Base-by-base conservation (phyloP, 2,797 vertebrate genomes). In the Myiotriccus ornatus region DNA sequence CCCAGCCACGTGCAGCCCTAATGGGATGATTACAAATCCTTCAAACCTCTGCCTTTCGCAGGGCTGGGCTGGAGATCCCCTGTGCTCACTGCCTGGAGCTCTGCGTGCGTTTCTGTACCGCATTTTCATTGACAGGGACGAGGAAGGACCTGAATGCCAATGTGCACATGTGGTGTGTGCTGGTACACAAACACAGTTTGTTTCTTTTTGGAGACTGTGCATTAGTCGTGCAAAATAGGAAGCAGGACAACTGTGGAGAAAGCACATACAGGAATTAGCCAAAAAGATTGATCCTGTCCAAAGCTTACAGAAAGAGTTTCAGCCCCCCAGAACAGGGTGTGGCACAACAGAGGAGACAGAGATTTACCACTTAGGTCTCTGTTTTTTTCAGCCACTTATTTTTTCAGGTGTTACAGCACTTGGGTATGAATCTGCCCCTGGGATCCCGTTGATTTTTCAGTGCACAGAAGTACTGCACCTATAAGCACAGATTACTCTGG, bases 71-170 rank as follows among this genome's bases (percentile, higher is more conserved):
- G 55, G 55, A 60, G 64, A 30, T 63, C 14, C 63, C 5, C 20
- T 41, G 34, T 35, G 69, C 55, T 10, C 35, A 41, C 30, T 16
- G 70, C 37, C 50, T 32, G 44, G 47, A 63, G 56, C 68, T 83
- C 5, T 11, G 10, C 19, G 39, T 2, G 50, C 14, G 41, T 18
- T 56, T 89, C 41, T 80, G 28, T n/a, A 47, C 81, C 70, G n/a
- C 34, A 1, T 16, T 6, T 89, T 87, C 68, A 46, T 74, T 0
- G 0, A 4, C 32, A 32, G 27, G 53, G 34, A 55, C 6, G 37
- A 18, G 9, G 37, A 15, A 34, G 64, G 84, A 52, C n/a, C 60
- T 64, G 84, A 64, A 75, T 67, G 57, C 46, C 68, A 85, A 68
- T 6, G 6, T 1, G 41, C 60, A 49, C 37, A 2, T 23, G 60